Conservation (phyloP, 2,888 invertebrate genomes). For the Drosophila yooni region DNA sequence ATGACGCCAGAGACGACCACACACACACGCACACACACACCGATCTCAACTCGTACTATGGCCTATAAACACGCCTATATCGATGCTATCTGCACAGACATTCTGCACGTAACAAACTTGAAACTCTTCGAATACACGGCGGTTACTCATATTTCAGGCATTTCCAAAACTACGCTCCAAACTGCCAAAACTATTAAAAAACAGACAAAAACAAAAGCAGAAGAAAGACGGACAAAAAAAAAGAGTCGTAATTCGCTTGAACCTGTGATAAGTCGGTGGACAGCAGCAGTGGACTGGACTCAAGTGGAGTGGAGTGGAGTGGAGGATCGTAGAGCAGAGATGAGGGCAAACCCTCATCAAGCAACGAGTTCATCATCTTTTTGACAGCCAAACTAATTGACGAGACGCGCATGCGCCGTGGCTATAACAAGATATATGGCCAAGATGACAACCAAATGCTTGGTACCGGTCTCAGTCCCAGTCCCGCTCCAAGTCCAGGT, state of each 20-base stretch:
- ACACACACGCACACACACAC: conserved; percentile 41
- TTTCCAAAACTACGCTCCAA: conserved; percentile 64
- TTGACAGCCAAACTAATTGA: conserved; percentile 84
- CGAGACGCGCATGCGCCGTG: conserved; percentile 78
- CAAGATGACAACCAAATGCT: conserved; percentile 72
- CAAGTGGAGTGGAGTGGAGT: neutral
- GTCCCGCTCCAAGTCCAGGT: conserved; percentile 12
- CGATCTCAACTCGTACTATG: conserved; percentile 19
- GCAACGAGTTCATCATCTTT: conserved; percentile 83
- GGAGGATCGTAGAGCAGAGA: conserved; percentile 40
- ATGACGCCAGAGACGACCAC: conserved; percentile 75
- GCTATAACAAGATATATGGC: conserved; percentile 75
- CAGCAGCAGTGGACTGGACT: conserved; percentile 46
- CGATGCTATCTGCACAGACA: conserved; percentile 66
- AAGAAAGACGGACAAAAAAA: conserved; percentile 33
- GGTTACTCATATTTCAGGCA: conserved; percentile 78
- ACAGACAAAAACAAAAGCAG: conserved; percentile 13
- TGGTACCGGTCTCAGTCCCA: conserved; percentile 10
- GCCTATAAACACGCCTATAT: conserved; percentile 69
- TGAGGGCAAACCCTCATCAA: conserved; percentile 81
- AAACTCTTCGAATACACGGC: conserved; percentile 19
- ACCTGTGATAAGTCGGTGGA: conserved; percentile 77
- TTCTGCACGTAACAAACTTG: conserved; percentile 49
- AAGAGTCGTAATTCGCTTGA: conserved; percentile 77
- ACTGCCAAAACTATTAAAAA: conserved; percentile 76